Percentiles rank a stretch among this genome's conserved stretches.
phyloP scores from a whole-genome alignment of 1,140 invertebrate genomes.

The Plodia interpunctella region DNA sequence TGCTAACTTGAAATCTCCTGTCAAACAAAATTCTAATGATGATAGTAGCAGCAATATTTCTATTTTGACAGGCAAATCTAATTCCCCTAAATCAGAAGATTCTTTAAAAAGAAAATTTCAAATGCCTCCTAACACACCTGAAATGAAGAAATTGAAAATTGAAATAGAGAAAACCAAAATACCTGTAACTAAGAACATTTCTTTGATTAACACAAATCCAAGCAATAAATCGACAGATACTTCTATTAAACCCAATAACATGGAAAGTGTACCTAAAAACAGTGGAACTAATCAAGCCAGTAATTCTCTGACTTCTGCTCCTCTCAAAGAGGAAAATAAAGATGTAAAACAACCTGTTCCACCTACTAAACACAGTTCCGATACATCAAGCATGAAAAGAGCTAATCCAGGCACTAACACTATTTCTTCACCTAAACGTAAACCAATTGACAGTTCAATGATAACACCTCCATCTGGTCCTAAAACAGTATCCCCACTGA shows the following conservation, averaged over 20 bases:
- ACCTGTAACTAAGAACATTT: conserved; percentile 16
- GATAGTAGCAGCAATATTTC: conserved; percentile 18
- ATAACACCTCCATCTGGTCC: conserved; percentile 27
- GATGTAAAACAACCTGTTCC: neutral
- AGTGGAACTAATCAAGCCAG: neutral
- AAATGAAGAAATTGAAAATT: conserved; percentile 68
- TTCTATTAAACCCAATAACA: conserved; percentile 24
- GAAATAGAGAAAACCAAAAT: conserved; percentile 60
- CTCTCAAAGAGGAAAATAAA: neutral
- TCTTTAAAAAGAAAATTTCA: conserved; percentile 58
- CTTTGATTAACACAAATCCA: neutral
- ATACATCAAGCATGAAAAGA: conserved; percentile 45
- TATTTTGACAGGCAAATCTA: conserved; percentile 21
- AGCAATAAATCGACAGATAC: conserved; percentile 19
- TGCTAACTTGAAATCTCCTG: conserved; percentile 40
- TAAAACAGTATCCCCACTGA: conserved; percentile 62
- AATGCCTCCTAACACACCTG: conserved; percentile 38
- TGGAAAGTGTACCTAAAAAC: conserved; percentile 23
- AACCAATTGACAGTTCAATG: conserved; percentile 34
- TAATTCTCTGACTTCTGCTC: neutral
- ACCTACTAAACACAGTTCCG: conserved; percentile 14
- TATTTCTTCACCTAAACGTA: conserved; percentile 47
- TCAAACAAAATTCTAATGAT: conserved; percentile 31
- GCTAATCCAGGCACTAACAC: conserved; percentile 33
- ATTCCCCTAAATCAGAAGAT: conserved; percentile 40